These are phyloP conservation scores for Myiothlypis chrysogaster DNA, from an alignment of 2,797 vertebrate genomes.

Conservation along the genomic window DNA sequence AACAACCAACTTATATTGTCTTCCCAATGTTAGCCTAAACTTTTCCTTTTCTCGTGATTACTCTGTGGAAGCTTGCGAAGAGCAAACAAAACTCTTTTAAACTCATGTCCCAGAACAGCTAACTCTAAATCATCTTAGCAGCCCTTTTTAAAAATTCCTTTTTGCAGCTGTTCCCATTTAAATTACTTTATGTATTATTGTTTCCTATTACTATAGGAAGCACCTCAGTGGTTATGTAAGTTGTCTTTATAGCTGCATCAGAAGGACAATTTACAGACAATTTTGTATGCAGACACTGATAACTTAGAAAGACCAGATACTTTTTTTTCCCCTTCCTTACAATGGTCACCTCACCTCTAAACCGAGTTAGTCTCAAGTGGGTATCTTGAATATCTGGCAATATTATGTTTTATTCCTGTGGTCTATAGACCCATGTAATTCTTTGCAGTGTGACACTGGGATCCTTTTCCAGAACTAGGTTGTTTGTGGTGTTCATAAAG, in stretches of 20 bases:
- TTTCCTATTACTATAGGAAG: background rate
- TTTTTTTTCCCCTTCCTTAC: background rate
- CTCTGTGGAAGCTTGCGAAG: background rate
- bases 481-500: background rate
- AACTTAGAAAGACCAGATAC: background rate
- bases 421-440: background rate
- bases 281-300: background rate
- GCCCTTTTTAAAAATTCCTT: rapidly evolving
- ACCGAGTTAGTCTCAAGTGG: background rate
- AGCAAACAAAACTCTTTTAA: background rate
- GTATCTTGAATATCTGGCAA: background rate
- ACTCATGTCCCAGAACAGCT: background rate
- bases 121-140: background rate
- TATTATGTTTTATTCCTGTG: background rate
- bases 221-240: background rate
- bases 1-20: background rate
- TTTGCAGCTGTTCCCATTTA: background rate
- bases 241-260: background rate
- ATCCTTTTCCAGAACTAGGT: background rate
- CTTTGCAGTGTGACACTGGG: background rate
- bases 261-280: background rate
- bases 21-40: background rate
- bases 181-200: background rate
- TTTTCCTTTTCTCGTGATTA: background rate
- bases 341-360: background rate